Evolutionary conservation across 2,888 invertebrate species (phyloP).

Genomic region (Cotesia congregata): DNA sequence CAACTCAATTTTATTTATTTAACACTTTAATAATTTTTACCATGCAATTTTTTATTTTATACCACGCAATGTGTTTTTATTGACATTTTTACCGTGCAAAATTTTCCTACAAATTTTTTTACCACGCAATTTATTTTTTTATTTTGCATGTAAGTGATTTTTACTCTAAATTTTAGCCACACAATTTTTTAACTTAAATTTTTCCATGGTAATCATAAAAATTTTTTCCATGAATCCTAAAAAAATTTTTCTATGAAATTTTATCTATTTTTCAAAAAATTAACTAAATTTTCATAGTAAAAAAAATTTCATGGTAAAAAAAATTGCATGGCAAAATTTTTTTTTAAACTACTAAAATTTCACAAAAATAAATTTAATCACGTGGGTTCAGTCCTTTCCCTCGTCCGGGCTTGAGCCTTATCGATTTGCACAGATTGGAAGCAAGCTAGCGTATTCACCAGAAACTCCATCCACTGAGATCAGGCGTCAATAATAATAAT

Average conservation of each 20-base stretch:
- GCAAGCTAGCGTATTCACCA: conserved; percentile 41
- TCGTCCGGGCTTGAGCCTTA: conserved; percentile 42
- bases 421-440: conserved; percentile 53
- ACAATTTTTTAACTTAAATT: too few relatives aligned
- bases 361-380: neutral
- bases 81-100: neutral
- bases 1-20: too few relatives aligned
- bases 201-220: too few relatives aligned
- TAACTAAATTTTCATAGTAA: neutral
- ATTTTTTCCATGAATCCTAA: too few relatives aligned
- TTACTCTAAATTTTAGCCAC: neutral
- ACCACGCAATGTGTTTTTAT: too few relatives aligned
- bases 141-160: neutral
- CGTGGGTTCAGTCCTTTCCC: neutral
- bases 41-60: neutral
- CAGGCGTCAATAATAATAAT: neutral
- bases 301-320: neutral
- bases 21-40: neutral
- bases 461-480: neutral
- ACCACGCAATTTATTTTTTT: neutral
- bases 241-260: too few relatives aligned
- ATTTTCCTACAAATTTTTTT: too few relatives aligned
- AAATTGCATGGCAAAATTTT: neutral
- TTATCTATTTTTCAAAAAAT: too few relatives aligned
- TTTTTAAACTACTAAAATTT: too few relatives aligned